Base-by-base conservation (phyloP, 1,140 invertebrate genomes). In the Drosophila nigrodunni region DNA sequence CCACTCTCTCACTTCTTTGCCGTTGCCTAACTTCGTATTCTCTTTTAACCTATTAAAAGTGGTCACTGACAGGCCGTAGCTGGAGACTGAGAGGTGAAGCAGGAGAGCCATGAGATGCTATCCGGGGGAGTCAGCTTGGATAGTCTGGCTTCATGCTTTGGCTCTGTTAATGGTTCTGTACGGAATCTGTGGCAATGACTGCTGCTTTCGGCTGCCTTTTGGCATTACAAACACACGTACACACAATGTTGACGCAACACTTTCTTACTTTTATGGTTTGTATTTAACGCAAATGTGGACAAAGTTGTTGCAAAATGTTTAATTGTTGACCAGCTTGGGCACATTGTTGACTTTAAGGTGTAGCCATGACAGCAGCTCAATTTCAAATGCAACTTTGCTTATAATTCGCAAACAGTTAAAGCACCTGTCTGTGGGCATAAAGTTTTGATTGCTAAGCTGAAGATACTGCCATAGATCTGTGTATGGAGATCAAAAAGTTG, bases 291-390 rank as follows among this genome's bases (percentile, higher is more conserved):
- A 44, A 54, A 44, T 67, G 62, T 55, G 57, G 1, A 69, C 71
- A 74, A 69, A 69, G 71, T 74, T 69, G 71, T 69, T 61, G 47
- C 49, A 34, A 52, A 66, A 70, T 62, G 44, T 41, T 69, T 69
- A 59, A 68, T 59, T 50, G 21, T 68, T 35, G 15, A n/a, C 43
- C 44, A 43, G 41, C 46, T 18, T 13, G 43, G 39, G 7, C 18
- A 60, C 34, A 34, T 54, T 18, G 55, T 47, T 65, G 54, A 44
- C 54, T 44, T 47, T 54, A 46, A 39, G 30, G 35, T 30, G 58
- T 50, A 47, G 37, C 7, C 15, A 6, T 9, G 35, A 25, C 15
- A 35, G 44, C 11, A 2, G 13, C 13, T 37, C 13, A 55, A 30
- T 6, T 21, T 10, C 21, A 30, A 30, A 15, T 2, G 7, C 13